A percentile compares a stretch with the other conserved stretches of the same genome.
phyloP scores from a whole-genome alignment of 2,797 vertebrate species.

The Scarus forsteni region DNA sequence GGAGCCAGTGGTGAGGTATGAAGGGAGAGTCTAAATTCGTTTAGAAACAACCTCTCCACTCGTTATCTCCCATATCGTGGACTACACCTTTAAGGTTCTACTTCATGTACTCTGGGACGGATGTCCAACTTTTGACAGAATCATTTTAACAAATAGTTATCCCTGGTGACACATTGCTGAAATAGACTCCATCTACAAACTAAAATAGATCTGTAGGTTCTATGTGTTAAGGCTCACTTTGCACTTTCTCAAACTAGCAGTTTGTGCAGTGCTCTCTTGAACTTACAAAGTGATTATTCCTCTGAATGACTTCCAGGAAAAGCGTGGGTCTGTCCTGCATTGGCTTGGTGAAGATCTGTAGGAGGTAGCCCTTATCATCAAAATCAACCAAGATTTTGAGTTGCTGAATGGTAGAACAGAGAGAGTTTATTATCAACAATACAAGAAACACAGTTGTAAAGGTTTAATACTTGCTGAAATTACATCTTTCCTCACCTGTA shows the following conservation, averaged over 20 bases:
- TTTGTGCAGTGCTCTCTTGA: neutral
- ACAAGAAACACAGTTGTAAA: neutral
- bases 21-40: too few species aligned
- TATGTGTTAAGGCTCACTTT: too few species aligned
- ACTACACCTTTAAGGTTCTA: too few species aligned
- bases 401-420: constrained; percentile 71
- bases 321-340: constrained; percentile 89
- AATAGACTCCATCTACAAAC: too few species aligned
- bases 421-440: neutral
- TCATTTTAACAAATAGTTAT: too few species aligned
- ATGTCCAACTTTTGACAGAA: too few species aligned
- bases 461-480: neutral
- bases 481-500: constrained; percentile 79
- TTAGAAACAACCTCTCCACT: too few species aligned
- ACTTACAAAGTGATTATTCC: constrained; percentile 87
- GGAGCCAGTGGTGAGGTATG: too few species aligned
- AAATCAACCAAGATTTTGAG: constrained; percentile 89
- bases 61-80: too few species aligned
- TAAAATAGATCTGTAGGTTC: too few species aligned
- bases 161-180: too few species aligned
- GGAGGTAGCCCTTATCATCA: constrained; percentile 90
- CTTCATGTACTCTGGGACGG: too few species aligned
- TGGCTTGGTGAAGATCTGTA: constrained; percentile 90
- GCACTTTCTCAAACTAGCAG: neutral
- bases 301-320: constrained; percentile 89